Evolutionary conservation across 2,888 invertebrate species (phyloP), one percentile per base, ranked within the genome.

Genomic region (Tinea semifulvella): DNA sequence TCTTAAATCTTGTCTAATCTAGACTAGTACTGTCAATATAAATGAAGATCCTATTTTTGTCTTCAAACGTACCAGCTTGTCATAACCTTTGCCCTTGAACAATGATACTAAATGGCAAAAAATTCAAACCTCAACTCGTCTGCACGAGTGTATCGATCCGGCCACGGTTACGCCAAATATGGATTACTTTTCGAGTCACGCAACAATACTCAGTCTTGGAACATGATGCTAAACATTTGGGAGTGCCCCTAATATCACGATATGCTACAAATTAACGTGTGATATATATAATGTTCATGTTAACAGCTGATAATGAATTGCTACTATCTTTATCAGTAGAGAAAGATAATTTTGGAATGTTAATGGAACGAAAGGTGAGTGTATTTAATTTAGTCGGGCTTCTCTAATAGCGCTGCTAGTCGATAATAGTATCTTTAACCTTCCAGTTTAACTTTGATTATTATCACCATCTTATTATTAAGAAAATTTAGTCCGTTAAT

Each of bases 81-180:
- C 2, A 18, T 36, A 36, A 36, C 36, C 36, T 36, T 36, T 36
- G 18, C 7, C 35, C 36, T 36, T 36, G 36, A 35, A 4, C 16
- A 36, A 18, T 14, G 36, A 31, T 7, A 31, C 18, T 36, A 36
- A 36, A 36, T 6, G n/a, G n/a, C n/a, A n/a, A n/a, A n/a, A 36
- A 17, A 11, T 36, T 13, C 16, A 14, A 13, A 19, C 39, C 39
- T 10, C 11, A n/a, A n/a, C n/a, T n/a, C 6, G 31, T 5, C 11
- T 8, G 31, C 31, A 5, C 11, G 40, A 11, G 49, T 28, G 50
- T 56, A 57, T 58, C 52, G 58, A 58, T 56, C 57, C 51, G 49
- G 46, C 27, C 18, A 17, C 27, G 28, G 28, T 17, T 42, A 26
- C 18, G 17, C 18, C 42, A 27, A 40, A 42, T 42, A 27, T 42